Conservation (phyloP, 2,113 vertebrate genomes). For the Misgurnus anguillicaudatus region DNA sequence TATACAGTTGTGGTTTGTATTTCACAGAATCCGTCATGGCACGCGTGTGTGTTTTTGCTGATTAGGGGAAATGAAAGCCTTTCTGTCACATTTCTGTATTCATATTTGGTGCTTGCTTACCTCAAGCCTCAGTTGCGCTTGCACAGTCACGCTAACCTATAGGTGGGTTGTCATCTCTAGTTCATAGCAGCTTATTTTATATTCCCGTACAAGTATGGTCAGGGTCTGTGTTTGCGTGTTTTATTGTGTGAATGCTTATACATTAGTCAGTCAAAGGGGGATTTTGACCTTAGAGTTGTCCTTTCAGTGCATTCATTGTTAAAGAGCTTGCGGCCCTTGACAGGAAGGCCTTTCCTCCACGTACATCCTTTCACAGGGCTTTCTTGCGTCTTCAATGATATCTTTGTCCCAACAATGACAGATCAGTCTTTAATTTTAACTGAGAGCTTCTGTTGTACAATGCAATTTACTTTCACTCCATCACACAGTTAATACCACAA, state of each 20-base stretch:
- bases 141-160: constrained; percentile 6
- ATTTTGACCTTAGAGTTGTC: background rate
- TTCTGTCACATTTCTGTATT: background rate
- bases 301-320: background rate
- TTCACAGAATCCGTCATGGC: background rate
- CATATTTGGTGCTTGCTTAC: background rate
- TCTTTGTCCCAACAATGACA: constrained; percentile 40
- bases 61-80: background rate
- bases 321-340: background rate
- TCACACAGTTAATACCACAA: constrained; percentile 1
- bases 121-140: background rate
- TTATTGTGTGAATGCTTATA: background rate
- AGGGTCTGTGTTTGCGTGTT: constrained; percentile 5
- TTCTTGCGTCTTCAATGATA: background rate
- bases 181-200: background rate
- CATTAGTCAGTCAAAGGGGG: background rate
- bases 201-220: too few relatives aligned
- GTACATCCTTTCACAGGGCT: constrained; percentile 12
- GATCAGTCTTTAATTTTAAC: constrained; percentile 40
- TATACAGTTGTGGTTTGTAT: background rate
- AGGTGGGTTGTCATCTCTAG: background rate
- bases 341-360: constrained; percentile 26
- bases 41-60: background rate
- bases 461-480: constrained; percentile 6
- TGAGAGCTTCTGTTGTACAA: constrained; percentile 7